Evolutionary conservation across 1,140 invertebrate genomes (phyloP).

Genomic region (Coenobita brevimanus): DNA sequence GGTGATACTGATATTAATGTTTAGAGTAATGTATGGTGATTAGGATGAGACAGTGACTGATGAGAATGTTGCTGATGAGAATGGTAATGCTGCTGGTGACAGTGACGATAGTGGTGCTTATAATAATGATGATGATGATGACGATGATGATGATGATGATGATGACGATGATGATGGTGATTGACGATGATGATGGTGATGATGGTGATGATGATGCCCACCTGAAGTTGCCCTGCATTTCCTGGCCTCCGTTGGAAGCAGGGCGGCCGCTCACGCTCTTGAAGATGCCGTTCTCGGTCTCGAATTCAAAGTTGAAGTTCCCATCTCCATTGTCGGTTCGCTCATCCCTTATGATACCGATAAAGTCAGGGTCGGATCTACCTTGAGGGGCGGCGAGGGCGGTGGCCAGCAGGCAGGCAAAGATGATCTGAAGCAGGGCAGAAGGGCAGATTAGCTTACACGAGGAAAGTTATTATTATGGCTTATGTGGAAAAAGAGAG

Average conservation of each 20-base stretch:
- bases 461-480: too few relatives aligned
- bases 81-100: too few relatives aligned
- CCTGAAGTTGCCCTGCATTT: conserved; percentile 45
- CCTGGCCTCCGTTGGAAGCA: conserved; percentile 23
- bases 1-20: too few relatives aligned
- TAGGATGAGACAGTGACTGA: too few relatives aligned
- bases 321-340: conserved; percentile 31
- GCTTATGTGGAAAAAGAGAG: too few relatives aligned
- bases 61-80: too few relatives aligned
- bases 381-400: conserved; percentile 32
- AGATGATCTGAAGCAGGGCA: conserved; percentile 16
- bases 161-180: background rate
- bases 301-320: conserved; percentile 39
- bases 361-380: background rate
- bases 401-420: conserved; percentile 38
- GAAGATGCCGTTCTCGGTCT: conserved; percentile 27
- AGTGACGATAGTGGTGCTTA: too few relatives aligned
- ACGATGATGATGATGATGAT: background rate
- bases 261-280: background rate
- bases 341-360: conserved; percentile 43
- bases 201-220: background rate
- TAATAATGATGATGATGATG: too few relatives aligned
- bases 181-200: background rate
- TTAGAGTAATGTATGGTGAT: too few relatives aligned
- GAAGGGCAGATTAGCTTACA: too few relatives aligned